A percentile compares a stretch with the other conserved stretches of the same genome.
Evolutionary conservation across 2,113 vertebrate genomes (phyloP).

Genomic region (Leptosomus discolor): DNA sequence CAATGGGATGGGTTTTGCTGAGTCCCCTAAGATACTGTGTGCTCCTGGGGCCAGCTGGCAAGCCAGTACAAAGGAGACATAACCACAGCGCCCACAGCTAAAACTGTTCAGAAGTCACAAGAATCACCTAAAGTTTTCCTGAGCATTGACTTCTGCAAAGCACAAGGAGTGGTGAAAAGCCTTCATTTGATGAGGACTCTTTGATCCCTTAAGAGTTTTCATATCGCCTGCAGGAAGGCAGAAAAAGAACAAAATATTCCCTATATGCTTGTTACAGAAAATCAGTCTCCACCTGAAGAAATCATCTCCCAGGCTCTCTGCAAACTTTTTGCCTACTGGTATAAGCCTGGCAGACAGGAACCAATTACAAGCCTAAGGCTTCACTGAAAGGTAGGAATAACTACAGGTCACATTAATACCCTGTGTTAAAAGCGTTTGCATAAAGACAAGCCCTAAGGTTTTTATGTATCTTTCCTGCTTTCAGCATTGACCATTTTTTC

Average conservation of each 20-base stretch:
- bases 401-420: neutral
- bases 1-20: neutral
- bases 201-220: neutral
- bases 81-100: neutral
- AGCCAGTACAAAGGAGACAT: neutral
- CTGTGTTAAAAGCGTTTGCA: neutral
- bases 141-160: neutral
- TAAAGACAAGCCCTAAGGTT: neutral
- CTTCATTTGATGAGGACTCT: neutral
- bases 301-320: neutral
- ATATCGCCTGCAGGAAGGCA: neutral
- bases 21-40: fast-evolving
- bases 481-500: neutral
- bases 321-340: neutral
- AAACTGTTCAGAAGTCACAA: neutral
- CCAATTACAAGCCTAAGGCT: neutral
- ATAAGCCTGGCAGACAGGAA: neutral
- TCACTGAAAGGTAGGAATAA: neutral
- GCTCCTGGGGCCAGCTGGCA: neutral
- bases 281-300: neutral
- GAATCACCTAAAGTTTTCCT: neutral
- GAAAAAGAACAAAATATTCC: neutral
- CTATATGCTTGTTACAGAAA: neutral
- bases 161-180: neutral
- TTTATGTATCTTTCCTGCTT: neutral